Conservation (phyloP, 2,113 vertebrate species). For the Campylomormyrus tamandua region DNA sequence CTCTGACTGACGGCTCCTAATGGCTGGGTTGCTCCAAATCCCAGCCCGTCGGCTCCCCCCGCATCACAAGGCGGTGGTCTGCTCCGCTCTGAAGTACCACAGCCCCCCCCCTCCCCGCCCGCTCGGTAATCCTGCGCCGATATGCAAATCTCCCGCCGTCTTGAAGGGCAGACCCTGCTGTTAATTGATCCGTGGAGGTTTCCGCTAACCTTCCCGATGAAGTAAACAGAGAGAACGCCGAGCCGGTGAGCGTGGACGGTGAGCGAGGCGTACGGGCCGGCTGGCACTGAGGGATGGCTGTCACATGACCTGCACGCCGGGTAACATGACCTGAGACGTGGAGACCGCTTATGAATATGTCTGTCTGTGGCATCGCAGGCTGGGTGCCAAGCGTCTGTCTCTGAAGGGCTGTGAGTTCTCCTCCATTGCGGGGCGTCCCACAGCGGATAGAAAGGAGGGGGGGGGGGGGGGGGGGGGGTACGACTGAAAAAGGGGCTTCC, state of each 20-base stretch:
- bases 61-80: not conserved
- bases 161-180: constrained; percentile 84
- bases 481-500: not conserved
- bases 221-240: not conserved
- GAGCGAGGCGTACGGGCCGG: not conserved
- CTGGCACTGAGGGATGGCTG: not conserved
- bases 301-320: not conserved
- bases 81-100: constrained; percentile 75
- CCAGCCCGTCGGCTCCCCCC: constrained; percentile 40
- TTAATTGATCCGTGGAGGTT: constrained; percentile 85
- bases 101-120: constrained; percentile 67
- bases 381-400: not conserved
- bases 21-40: constrained; percentile 79
- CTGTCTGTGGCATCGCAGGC: constrained; percentile 43
- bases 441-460: constrained; percentile 44
- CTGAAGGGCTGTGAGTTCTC: not conserved
- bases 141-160: constrained; percentile 70
- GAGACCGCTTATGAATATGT: not conserved
- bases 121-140: constrained; percentile 83
- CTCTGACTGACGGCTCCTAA: constrained; percentile 79
- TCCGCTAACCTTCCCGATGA: constrained; percentile 55
- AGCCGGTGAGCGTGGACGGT: not conserved
- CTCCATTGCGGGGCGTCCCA: constrained; percentile 64
- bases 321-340: not conserved
- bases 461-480: not conserved